These are phyloP conservation scores for Corythornis vintsioides DNA, from an alignment of 2,113 vertebrate genomes.

Conservation along the genomic window DNA sequence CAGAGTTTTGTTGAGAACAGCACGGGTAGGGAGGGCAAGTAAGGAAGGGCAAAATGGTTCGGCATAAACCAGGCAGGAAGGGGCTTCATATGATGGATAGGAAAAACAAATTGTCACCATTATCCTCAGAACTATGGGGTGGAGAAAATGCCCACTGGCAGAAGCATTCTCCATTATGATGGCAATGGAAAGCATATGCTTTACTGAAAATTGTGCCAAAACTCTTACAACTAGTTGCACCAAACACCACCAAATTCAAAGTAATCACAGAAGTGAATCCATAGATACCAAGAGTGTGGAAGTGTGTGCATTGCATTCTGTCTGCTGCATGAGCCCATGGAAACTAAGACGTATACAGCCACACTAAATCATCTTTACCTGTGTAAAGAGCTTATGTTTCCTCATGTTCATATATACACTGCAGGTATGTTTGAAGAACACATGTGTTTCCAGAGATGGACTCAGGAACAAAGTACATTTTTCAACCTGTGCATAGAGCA, in stretches of 20 bases:
- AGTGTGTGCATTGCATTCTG: not conserved
- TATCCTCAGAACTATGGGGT: not conserved
- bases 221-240: not conserved
- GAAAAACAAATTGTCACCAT: not conserved
- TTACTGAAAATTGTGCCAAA: not conserved
- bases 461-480: not conserved
- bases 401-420: accelerated
- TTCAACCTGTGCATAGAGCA: not conserved
- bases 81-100: not conserved
- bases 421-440: not conserved
- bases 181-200: not conserved
- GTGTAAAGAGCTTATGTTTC: not conserved
- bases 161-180: not conserved
- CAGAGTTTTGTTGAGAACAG: not conserved
- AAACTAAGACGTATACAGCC: not conserved
- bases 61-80: not conserved
- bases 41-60: not conserved
- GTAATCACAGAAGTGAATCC: not conserved
- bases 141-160: not conserved
- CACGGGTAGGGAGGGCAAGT: not conserved
- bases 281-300: not conserved
- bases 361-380: not conserved
- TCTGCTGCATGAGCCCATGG: not conserved
- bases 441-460: not conserved
- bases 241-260: not conserved